A percentile compares a stretch with the other conserved stretches of the same genome.
phyloP scores from a whole-genome alignment of 2,113 vertebrate genomes.

The Prolemur simus region DNA sequence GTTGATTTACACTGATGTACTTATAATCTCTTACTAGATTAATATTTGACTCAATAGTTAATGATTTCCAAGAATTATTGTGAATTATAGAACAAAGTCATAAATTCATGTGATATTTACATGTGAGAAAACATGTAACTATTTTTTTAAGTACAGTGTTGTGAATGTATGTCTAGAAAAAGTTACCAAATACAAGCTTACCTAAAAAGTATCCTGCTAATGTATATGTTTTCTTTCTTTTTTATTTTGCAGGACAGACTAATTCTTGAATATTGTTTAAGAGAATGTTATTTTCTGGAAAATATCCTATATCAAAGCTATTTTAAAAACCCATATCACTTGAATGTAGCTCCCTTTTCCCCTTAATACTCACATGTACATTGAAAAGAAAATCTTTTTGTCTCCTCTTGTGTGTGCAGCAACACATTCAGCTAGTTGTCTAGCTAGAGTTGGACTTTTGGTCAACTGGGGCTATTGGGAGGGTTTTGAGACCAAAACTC shows the following conservation, averaged over 20 bases:
- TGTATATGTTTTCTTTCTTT: neutral
- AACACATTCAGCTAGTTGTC: neutral
- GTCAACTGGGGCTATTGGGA: neutral
- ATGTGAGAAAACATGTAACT: neutral
- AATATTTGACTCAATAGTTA: neutral
- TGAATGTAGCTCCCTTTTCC: neutral
- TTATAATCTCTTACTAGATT: neutral
- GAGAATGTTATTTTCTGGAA: neutral
- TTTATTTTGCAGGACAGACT: neutral
- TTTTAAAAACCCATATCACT: neutral
- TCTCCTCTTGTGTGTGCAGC: neutral
- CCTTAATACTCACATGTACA: neutral
- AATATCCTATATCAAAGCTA: neutral
- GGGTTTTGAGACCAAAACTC: neutral
- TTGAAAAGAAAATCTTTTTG: neutral
- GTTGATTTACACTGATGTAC: neutral
- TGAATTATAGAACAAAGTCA: neutral
- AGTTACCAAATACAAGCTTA: neutral
- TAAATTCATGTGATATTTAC: no score
- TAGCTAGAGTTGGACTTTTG: neutral
- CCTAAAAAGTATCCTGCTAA: neutral
- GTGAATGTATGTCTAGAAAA: neutral
- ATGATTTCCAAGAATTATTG: neutral
- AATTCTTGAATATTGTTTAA: neutral
- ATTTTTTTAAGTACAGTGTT: neutral